Base-by-base conservation (phyloP, 2,797 vertebrate genomes). In the Peromyscus melanophrys region DNA sequence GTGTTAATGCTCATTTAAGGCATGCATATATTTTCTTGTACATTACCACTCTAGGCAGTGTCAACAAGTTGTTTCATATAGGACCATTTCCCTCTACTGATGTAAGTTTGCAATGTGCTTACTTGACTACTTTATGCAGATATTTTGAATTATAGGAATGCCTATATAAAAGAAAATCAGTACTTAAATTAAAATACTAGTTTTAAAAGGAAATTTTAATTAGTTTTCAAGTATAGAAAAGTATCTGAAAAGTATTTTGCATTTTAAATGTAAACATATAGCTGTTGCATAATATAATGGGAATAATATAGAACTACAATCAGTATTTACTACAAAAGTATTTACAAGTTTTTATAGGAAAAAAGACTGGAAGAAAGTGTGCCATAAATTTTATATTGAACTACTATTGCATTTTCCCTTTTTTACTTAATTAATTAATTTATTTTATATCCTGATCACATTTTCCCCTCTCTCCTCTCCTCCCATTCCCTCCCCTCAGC, bases 171-270 rank as follows among this genome's bases (percentile, higher is more conserved):
- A 63, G 57, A 49, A 43, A 91, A 49, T 63, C 71, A 52, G 31
- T 46, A 80, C 61, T 94, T 93, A 92, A 94, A 49, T 76, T 69
- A 29, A 94, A 92, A 73, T 52, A 75, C n/a, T 93, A 69, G 65
- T 89, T 82, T 65, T 90, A 59, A 88, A 49, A 61, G 1, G 49
- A 63, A 9, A 40, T 71, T 55, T 92, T 84, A 92, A 27, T 89
- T 94, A 92, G 49, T 65, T 92, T 89, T 92, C 9, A 87, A 76
- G 46, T 43, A 92, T 67, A 61, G 59, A 93, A 92, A 63, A 57
- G 46, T 65, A 88, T 76, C 73, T 91, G 82, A 81, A 88, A 9
- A 57, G 8, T 69, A 63, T 77, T 94, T 85, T 91, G 19, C 40
- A 59, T 71, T 65, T 73, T 88, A 91, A 80, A 52, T 92, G 2